Evolutionary conservation across 1,140 invertebrate genomes (phyloP).

Genomic region (Brachionus angularis): DNA sequence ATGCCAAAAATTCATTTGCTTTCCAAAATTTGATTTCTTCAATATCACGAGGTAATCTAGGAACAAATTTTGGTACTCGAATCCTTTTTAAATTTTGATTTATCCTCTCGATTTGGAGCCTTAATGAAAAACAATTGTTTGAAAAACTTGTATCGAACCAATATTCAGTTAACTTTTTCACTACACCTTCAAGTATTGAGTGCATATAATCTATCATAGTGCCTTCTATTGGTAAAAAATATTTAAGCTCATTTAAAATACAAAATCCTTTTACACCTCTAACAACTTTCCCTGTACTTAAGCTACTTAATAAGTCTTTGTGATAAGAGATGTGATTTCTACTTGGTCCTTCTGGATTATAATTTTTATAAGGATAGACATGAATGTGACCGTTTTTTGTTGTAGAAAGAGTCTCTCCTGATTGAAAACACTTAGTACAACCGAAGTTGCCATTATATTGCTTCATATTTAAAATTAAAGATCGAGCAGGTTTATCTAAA

Average conservation of each 20-base stretch:
- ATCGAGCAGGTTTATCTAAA: constrained; percentile 7
- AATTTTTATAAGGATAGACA: constrained; percentile 14
- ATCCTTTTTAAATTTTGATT: not conserved
- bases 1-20: constrained; percentile 6
- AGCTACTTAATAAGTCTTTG: not conserved
- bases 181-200: not conserved
- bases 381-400: not conserved
- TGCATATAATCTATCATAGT: not conserved
- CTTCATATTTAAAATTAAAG: not conserved
- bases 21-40: not conserved
- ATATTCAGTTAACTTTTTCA: not conserved
- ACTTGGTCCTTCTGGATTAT: not conserved
- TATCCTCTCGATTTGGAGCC: not conserved
- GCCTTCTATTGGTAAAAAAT: not conserved
- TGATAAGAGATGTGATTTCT: not conserved
- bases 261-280: not conserved
- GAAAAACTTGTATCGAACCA: not conserved
- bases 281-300: not conserved
- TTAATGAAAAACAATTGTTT: not conserved
- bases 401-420: not conserved
- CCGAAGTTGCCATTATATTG: not conserved
- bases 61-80: not conserved
- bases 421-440: constrained; percentile 1
- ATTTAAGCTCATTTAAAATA: not conserved
- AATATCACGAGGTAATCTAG: not conserved